These are phyloP conservation scores for Lacerta viridis DNA, from an alignment of 2,797 vertebrate genomes.

Conservation along the genomic window DNA sequence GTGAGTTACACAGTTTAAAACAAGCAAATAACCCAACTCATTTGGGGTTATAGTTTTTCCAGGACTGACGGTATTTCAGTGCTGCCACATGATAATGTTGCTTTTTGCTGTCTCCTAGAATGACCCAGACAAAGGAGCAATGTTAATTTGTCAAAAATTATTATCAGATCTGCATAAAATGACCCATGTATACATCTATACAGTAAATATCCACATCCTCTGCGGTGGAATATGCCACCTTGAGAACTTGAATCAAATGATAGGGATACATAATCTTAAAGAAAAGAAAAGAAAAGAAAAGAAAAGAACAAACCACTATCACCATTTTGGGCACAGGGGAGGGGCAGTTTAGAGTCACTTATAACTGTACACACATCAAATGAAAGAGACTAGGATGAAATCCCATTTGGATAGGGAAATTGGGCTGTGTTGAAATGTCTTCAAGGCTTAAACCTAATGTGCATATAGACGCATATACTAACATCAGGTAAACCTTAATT, in stretches of 20 bases:
- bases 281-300: neutral
- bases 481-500: constrained; percentile 66
- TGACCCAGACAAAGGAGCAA: neutral
- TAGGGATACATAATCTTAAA: too few relatives aligned
- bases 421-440: constrained; percentile 47
- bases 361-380: neutral
- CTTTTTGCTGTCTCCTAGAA: neutral
- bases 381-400: constrained; percentile 29
- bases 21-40: neutral
- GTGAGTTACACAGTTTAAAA: neutral
- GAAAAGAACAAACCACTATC: neutral
- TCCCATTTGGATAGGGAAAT: constrained; percentile 60
- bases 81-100: neutral
- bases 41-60: neutral
- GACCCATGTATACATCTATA: neutral
- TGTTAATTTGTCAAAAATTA: constrained; percentile 17
- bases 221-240: neutral
- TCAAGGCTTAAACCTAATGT: constrained; percentile 50
- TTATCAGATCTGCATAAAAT: neutral
- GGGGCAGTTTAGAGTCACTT: neutral
- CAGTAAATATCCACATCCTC: neutral
- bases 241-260: neutral
- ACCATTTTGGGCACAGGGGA: neutral
- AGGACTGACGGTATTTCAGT: neutral
- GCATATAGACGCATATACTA: constrained; percentile 41